Evolutionary conservation across 2,113 vertebrate genomes (phyloP).

Genomic region (Misgurnus mizolepis): DNA sequence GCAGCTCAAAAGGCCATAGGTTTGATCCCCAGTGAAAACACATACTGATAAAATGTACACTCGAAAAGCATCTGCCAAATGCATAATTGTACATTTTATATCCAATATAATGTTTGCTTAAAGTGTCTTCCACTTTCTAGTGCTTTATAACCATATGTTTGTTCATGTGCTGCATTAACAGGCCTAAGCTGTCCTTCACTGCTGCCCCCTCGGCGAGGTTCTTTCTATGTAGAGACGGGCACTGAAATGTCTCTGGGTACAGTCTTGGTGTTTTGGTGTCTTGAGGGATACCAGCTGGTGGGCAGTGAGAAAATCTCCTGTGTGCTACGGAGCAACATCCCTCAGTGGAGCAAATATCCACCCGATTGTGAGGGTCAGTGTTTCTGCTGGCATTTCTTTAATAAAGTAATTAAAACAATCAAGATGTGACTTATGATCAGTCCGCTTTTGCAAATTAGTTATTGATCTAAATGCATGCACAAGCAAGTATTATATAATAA

Average conservation of each 20-base stretch:
- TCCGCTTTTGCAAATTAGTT: neutral
- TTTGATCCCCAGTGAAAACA: too few relatives aligned
- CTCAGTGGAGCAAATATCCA: slow-evolving; percentile 74
- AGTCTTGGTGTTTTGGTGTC: slow-evolving; percentile 74
- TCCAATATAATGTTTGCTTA: neutral
- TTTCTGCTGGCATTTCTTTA: neutral
- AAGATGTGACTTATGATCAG: neutral
- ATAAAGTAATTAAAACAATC: neutral
- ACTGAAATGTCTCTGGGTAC: slow-evolving; percentile 67
- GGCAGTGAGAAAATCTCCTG: slow-evolving; percentile 73
- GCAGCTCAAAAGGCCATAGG: too few relatives aligned
- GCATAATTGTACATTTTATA: too few relatives aligned
- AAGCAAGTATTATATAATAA: too few relatives aligned
- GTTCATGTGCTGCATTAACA: slow-evolving; percentile 44
- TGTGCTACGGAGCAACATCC: slow-evolving; percentile 56
- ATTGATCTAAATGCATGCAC: too few relatives aligned
- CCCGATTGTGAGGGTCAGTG: slow-evolving; percentile 73
- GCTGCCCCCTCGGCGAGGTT: slow-evolving; percentile 70
- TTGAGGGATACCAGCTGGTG: slow-evolving; percentile 78
- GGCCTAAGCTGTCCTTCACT: slow-evolving; percentile 66
- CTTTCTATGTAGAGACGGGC: slow-evolving; percentile 73
- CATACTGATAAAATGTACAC: too few relatives aligned
- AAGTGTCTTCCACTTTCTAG: neutral
- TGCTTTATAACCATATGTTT: neutral
- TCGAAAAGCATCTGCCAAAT: too few relatives aligned